These are phyloP conservation scores for Platyura marginata DNA, from an alignment of 1,140 invertebrate genomes.

Conservation along the genomic window DNA sequence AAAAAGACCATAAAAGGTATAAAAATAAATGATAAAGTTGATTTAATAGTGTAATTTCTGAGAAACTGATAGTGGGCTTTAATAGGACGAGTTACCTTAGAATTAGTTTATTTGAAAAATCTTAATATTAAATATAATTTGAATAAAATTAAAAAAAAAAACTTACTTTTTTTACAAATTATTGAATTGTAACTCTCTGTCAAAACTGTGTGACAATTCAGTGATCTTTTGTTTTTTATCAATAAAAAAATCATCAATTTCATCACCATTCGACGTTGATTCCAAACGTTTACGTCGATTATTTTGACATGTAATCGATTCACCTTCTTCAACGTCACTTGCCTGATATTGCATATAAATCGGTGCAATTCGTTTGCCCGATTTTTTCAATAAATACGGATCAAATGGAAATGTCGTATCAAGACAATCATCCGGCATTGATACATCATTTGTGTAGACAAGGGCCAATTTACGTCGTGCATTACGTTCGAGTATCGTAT, in stretches of 20 bases:
- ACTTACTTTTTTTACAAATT: neutral
- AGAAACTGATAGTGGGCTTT: too few relatives aligned
- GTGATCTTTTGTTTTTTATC: constrained; percentile 17
- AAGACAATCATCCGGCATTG: constrained; percentile 27
- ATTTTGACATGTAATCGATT: constrained; percentile 8
- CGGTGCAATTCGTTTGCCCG: constrained; percentile 22
- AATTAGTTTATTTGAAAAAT: too few relatives aligned
- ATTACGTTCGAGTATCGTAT: constrained; percentile 77
- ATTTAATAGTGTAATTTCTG: too few relatives aligned
- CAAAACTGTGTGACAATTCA: constrained; percentile 10
- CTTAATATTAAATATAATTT: neutral
- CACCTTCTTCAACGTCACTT: constrained; percentile 11
- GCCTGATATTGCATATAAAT: constrained; percentile 26
- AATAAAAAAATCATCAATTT: constrained; percentile 18
- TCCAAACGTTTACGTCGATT: constrained; percentile 20
- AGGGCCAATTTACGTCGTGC: constrained; percentile 41
- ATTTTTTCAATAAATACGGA: constrained; percentile 45
- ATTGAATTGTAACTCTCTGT: constrained; percentile 11
- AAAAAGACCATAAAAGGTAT: too few relatives aligned
- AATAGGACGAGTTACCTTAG: too few relatives aligned
- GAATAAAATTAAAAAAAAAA: neutral
- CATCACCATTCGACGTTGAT: constrained; percentile 15
- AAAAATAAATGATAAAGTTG: too few relatives aligned
- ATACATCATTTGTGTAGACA: constrained; percentile 27
- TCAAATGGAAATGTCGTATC: constrained; percentile 70